phyloP scores from a whole-genome alignment of 2,888 invertebrate species.

The Chromoteleia sp. region DNA sequence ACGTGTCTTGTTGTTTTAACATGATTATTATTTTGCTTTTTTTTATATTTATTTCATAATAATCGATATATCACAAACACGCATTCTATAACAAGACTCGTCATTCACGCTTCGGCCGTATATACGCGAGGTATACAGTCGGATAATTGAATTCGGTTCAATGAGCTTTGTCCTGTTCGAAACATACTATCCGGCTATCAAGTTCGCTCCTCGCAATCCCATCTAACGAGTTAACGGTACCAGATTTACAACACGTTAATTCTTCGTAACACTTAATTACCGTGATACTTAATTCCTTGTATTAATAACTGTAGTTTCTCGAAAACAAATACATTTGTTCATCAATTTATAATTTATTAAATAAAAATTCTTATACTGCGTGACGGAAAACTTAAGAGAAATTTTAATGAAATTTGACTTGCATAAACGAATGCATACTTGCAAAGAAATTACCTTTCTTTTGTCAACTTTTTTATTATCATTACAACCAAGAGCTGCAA shows the following conservation, averaged over 20 bases:
- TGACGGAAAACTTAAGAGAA: too few species aligned
- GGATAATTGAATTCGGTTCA: conserved; percentile 79
- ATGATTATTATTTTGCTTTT: conserved; percentile 2
- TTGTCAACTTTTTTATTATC: neutral
- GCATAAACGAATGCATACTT: neutral
- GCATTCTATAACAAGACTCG: conserved; percentile 61
- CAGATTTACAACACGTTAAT: conserved; percentile 46
- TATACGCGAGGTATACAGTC: conserved; percentile 70
- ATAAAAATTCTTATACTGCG: too few species aligned
- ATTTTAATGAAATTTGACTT: too few species aligned
- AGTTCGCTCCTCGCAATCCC: conserved; percentile 70
- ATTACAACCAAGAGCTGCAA: neutral
- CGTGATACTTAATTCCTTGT: conserved; percentile 19
- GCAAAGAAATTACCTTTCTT: neutral
- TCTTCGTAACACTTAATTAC: conserved; percentile 43
- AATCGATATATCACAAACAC: conserved; percentile 65
- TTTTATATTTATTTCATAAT: conserved; percentile 37
- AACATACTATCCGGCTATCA: conserved; percentile 76
- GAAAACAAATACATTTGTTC: too few species aligned
- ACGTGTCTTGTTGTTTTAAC: neutral
- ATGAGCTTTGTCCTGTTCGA: conserved; percentile 74
- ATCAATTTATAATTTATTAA: too few species aligned
- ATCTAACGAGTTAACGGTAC: conserved; percentile 49
- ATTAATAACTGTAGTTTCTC: too few species aligned
- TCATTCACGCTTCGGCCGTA: conserved; percentile 65